A percentile compares a stretch with the other conserved stretches of the same genome.
Conservation (phyloP, 2,797 vertebrate genomes). For the Xenentodon cancila region DNA sequence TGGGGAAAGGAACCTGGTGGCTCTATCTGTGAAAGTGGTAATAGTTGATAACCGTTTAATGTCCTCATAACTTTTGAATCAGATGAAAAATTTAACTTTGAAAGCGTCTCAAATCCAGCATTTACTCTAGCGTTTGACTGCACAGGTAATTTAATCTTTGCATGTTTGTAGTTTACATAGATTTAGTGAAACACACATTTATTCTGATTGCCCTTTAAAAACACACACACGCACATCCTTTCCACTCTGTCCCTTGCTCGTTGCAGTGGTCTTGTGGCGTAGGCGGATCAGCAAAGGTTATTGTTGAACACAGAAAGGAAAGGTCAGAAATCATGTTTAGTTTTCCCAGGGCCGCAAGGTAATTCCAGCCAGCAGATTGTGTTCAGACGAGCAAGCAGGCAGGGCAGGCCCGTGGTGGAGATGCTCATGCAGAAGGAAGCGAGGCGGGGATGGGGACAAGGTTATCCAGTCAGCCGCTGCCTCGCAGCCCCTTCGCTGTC, state of each 20-base stretch:
- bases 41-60: background rate
- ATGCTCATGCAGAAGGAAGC: conserved; percentile 75
- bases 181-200: conserved; percentile 54
- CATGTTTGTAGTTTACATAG: conserved; percentile 14
- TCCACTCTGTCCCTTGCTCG: conserved; percentile 51
- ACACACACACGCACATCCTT: conserved; percentile 23
- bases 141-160: conserved; percentile 14
- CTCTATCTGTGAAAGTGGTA: background rate
- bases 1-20: too few relatives aligned
- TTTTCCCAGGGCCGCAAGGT: conserved; percentile 82
- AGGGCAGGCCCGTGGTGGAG: conserved; percentile 71
- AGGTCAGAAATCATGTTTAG: conserved; percentile 88
- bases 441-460: conserved; percentile 78
- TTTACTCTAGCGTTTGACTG: conserved; percentile 21
- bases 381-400: conserved; percentile 74
- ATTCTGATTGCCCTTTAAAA: conserved; percentile 15
- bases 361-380: conserved; percentile 84
- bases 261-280: conserved; percentile 60
- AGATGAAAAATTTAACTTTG: background rate
- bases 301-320: conserved; percentile 85
- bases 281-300: conserved; percentile 81
- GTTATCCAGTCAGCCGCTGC: conserved; percentile 81
- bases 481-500: conserved; percentile 81
- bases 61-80: background rate
- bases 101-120: background rate